Evolutionary conservation across 2,888 invertebrate genomes (phyloP), one percentile per base, ranked within the genome.

Genomic region (Euspilapteryx auroguttella): DNA sequence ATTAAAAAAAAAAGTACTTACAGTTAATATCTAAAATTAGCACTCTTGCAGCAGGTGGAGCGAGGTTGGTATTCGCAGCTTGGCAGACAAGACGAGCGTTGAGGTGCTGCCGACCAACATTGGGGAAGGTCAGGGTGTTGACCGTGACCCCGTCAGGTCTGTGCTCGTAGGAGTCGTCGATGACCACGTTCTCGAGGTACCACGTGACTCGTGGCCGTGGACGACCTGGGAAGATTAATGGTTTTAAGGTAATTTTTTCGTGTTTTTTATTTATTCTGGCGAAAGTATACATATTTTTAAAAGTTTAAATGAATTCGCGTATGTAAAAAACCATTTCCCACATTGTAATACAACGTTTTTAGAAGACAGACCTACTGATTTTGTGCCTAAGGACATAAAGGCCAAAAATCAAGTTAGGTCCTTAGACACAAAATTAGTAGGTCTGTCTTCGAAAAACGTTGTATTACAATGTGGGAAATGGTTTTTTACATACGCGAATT

Each of bases 11-110:
- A n/a, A n/a, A n/a, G 17, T 48, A 89, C 92, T 89, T 73, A 92
- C 92, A 79, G 68, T 92, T 90, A 39, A 92, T 82, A 64, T 92
- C 88, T 55, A 93, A 76, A 42, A 89, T 85, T 46, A 89, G 82
- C 39, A 87, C 82, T 64, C 85, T 87, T 42, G 85, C 83, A 50
- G 85, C 83, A 7, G 93, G 87, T 28, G 83, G 83, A 24, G 87
- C 86, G 44, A 91, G 71, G 59, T 89, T 89, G 38, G 90, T 93
- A 62, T 93, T 93, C 45, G 86, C 85, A 14, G 93, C 92, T 64
- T 91, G 89, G 66, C 93, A 93, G 45, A 89, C 85, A 47, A 92
- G 85, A 45, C 89, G 79, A 32, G 88, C 81, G 62, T 90, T 87
- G 42, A 91, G 79, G 65, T 93, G 90, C 61, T 89, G 87, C 32